Conservation (phyloP, 2,888 invertebrate species). For the Gryllus longicercus region DNA sequence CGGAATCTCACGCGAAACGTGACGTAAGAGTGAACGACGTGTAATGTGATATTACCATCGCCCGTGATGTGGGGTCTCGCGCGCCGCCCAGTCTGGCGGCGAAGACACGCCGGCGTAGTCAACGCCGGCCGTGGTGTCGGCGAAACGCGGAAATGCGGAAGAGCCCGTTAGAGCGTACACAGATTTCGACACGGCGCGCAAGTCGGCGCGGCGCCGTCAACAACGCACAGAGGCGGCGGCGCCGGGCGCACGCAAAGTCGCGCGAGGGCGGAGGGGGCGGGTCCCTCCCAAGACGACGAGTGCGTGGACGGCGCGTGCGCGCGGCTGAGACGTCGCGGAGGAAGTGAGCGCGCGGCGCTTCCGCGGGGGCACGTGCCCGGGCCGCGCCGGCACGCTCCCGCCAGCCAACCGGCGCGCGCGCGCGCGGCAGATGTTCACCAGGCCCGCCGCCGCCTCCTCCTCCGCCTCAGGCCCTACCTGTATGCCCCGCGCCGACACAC, state of each 20-base stretch:
- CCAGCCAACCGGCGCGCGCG: constrained; percentile 8
- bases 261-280: too few species aligned
- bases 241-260: too few species aligned
- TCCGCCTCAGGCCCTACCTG: neutral
- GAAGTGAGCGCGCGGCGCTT: neutral
- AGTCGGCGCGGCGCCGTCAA: neutral
- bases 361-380: neutral
- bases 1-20: too few species aligned
- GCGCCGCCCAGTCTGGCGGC: too few species aligned
- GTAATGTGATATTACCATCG: too few species aligned
- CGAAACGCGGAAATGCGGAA: too few species aligned
- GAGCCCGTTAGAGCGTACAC: too few species aligned
- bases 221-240: neutral
- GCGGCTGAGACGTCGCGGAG: neutral
- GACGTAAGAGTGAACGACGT: too few species aligned
- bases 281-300: neutral
- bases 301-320: neutral
- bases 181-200: too few species aligned
- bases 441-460: neutral
- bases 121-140: too few species aligned
- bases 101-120: too few species aligned
- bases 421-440: constrained; percentile 8
- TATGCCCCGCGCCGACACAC: neutral
- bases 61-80: too few species aligned
- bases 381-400: neutral